Conservation (phyloP, 1,140 invertebrate species). For the Harlomillsia oculata region DNA sequence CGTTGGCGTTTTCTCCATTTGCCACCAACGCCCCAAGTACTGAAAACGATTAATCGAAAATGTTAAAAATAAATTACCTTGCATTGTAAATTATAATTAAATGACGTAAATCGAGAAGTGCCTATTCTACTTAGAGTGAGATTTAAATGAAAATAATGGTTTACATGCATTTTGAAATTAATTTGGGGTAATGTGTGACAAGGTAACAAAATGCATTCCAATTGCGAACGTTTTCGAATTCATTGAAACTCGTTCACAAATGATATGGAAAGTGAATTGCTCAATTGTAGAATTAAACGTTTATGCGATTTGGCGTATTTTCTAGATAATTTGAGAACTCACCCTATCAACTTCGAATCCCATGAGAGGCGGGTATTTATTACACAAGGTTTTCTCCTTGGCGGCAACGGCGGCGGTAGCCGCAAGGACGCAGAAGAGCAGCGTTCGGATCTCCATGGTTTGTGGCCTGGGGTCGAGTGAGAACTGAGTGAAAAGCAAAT, state of each 20-base stretch:
- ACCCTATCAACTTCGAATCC: slow-evolving; percentile 36
- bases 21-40: slow-evolving; percentile 35
- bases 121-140: no score
- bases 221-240: no score
- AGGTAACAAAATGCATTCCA: no score
- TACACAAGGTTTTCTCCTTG: slow-evolving; percentile 24
- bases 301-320: no score
- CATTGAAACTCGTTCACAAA: no score
- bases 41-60: slow-evolving; percentile 5
- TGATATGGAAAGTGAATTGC: no score
- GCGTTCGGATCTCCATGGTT: slow-evolving; percentile 10
- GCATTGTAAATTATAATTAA: not conserved
- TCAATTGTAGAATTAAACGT: no score
- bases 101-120: not conserved
- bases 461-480: not conserved
- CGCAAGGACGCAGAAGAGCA: slow-evolving; percentile 5
- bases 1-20: slow-evolving; percentile 31
- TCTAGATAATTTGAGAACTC: no score
- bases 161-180: no score
- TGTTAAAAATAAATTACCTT: not conserved
- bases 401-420: not conserved
- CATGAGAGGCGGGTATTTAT: slow-evolving; percentile 33
- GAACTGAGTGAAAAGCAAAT: slow-evolving; percentile 1
- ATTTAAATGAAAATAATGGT: no score
- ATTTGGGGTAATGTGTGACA: no score